phyloP scores from a whole-genome alignment of 2,888 invertebrate species.

The Lycophotia porphyrea region DNA sequence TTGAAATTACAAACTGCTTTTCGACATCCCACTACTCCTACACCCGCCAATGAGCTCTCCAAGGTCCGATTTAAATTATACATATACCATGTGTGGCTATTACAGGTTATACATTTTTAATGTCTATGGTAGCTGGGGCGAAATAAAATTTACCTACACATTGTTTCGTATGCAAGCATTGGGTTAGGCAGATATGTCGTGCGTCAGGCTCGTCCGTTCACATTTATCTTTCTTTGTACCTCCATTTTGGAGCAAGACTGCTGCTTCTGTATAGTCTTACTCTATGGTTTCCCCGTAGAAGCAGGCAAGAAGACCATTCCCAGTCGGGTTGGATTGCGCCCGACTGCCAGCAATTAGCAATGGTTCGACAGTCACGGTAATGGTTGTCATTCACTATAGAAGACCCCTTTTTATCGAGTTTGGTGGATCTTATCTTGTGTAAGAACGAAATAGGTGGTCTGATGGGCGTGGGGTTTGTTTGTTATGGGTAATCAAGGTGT shows the following conservation, averaged over 20 bases:
- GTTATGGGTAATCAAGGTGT: neutral
- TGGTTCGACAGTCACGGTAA: slow-evolving; percentile 61
- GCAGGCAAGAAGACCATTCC: slow-evolving; percentile 57
- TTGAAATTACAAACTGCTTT: neutral
- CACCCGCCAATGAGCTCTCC: neutral
- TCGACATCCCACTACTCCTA: neutral
- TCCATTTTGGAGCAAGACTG: neutral
- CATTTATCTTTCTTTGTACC: neutral
- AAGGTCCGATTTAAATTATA: neutral
- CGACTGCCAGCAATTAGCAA: slow-evolving; percentile 70
- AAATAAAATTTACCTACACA: neutral
- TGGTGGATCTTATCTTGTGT: slow-evolving; percentile 41
- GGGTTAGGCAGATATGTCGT: neutral
- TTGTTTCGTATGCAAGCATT: neutral
- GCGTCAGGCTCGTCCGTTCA: neutral
- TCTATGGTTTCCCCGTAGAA: slow-evolving; percentile 27
- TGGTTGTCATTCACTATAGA: slow-evolving; percentile 57
- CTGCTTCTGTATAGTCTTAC: neutral
- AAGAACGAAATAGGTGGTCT: slow-evolving; percentile 21
- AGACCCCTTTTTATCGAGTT: slow-evolving; percentile 52
- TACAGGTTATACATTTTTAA: neutral
- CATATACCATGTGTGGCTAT: neutral
- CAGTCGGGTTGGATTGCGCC: slow-evolving; percentile 65
- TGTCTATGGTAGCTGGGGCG: neutral
- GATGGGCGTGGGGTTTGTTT: slow-evolving; percentile 24